A percentile compares a stretch with the other conserved stretches of the same genome.
These are phyloP conservation scores for Clivina fossor DNA, from an alignment of 2,888 invertebrate genomes.

Conservation along the genomic window DNA sequence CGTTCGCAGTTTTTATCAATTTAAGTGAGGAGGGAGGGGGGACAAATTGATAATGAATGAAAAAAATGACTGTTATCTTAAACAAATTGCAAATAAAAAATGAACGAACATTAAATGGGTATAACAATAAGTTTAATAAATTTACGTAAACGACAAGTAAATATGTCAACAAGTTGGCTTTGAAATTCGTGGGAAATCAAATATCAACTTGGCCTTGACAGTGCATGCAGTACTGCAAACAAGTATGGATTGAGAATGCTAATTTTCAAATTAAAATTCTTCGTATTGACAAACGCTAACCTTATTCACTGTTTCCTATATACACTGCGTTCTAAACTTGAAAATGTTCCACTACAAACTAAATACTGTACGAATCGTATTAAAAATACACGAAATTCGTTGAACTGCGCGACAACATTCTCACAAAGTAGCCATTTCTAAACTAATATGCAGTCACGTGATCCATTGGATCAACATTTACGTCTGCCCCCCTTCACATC, in stretches of 20 bases:
- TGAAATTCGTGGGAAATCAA: constrained; percentile 31
- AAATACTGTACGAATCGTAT: constrained; percentile 19
- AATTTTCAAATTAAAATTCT: constrained; percentile 3
- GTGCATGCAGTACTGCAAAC: constrained; percentile 24
- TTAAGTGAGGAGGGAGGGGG: constrained; percentile 28
- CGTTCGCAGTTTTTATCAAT: constrained; percentile 29
- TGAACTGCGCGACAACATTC: constrained; percentile 34
- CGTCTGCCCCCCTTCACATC: constrained; percentile 14
- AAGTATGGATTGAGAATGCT: constrained; percentile 16
- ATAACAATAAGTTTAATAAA: no score
- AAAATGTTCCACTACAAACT: constrained; percentile 16
- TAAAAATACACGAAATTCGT: constrained; percentile 28
- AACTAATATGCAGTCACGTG: constrained; percentile 42
- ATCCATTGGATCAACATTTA: constrained; percentile 29
- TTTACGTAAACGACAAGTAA: constrained; percentile 11
- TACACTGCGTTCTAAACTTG: constrained; percentile 20
- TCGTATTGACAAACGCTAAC: constrained; percentile 14
- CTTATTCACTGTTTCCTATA: constrained; percentile 15
- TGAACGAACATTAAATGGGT: no score
- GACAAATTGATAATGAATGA: constrained; percentile 19
- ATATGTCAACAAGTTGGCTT: constrained; percentile 21
- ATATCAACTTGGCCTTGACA: constrained; percentile 32
- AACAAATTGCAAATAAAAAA: constrained; percentile 1
- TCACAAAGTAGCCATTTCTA: constrained; percentile 43
- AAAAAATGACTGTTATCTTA: constrained; percentile 16